These are phyloP conservation scores for Catocala nupta DNA, from an alignment of 2,888 invertebrate species.

Conservation along the genomic window DNA sequence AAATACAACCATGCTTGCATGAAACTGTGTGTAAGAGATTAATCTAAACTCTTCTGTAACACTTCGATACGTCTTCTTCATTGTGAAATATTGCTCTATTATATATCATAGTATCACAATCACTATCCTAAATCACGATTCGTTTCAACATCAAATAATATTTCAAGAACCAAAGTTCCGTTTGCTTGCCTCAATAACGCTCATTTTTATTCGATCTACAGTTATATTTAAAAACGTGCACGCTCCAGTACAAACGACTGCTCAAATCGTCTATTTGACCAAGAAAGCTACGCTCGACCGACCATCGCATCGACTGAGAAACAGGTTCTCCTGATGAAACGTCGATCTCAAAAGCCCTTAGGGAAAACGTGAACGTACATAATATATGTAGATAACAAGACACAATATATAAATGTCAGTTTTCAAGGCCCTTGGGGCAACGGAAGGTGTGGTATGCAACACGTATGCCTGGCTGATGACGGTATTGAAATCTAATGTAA, in stretches of 20 bases:
- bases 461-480: neutral
- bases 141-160: neutral
- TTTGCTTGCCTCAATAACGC: neutral
- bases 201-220: neutral
- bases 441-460: slow-evolving; percentile 4
- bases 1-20: too few relatives aligned
- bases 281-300: neutral
- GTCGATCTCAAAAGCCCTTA: slow-evolving; percentile 8
- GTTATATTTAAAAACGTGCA: slow-evolving; percentile 10
- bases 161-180: slow-evolving; percentile 4
- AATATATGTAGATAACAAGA: neutral
- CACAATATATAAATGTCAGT: neutral
- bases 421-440: neutral
- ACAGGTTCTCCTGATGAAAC: slow-evolving; percentile 8
- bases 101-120: neutral
- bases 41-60: too few relatives aligned
- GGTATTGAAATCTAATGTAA: slow-evolving; percentile 1
- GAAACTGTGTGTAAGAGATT: too few relatives aligned
- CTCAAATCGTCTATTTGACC: slow-evolving; percentile 2
- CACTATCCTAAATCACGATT: neutral
- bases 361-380: slow-evolving; percentile 12
- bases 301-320: neutral
- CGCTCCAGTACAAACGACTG: neutral
- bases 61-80: too few relatives aligned
- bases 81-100: too few relatives aligned